Base-by-base conservation (phyloP, 2,797 vertebrate genomes). In the Spea hammondii region DNA sequence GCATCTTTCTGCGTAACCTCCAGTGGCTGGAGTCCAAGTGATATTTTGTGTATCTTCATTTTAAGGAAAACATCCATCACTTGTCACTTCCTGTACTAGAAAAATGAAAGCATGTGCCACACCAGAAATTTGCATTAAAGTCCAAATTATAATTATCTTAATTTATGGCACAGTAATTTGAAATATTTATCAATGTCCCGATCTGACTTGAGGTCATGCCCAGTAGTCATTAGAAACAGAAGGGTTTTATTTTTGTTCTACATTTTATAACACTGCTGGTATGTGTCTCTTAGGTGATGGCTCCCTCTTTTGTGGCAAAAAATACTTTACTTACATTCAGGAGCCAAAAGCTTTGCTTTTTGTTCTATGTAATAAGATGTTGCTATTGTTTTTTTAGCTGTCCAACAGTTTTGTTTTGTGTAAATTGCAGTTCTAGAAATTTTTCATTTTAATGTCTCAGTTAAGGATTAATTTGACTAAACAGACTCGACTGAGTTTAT, bases 171-270 rank as follows among this genome's bases (percentile, higher is more conserved):
- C 50, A 65, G 57, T 59, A 65, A 76, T 59, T 51, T 11, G 65
- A 60, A 54, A 50, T 68, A 76, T 76, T 76, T 57, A 69, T 69
- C 74, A 69, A 76, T 69, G 65, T 69, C 59, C 49, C 46, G 49
- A 47, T 70, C 59, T 71, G 49, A 71, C 51, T 71, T 71, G 7
- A 78, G 76, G 68, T 71, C 68, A 71, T 78, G 67, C 48, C 49
- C 62, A 71, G 12, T 48, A 65, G 65, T 71, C 55, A 70, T 62
- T 70, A 70, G 59, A 48, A 77, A 53, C 68, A 77, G 67, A 62
- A 77, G 49, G 68, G 62, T 77, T 67, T 70, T 77, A 77, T 70
- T 77, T 60, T 48, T 70, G 50, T 70, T 62, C 50, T 44, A 62
- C 14, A 64, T 44, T n/a, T 14, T 70, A 32, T 4, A 49, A 48